These are phyloP conservation scores for Cacatua alba DNA, from an alignment of 2,113 vertebrate species.

Conservation along the genomic window DNA sequence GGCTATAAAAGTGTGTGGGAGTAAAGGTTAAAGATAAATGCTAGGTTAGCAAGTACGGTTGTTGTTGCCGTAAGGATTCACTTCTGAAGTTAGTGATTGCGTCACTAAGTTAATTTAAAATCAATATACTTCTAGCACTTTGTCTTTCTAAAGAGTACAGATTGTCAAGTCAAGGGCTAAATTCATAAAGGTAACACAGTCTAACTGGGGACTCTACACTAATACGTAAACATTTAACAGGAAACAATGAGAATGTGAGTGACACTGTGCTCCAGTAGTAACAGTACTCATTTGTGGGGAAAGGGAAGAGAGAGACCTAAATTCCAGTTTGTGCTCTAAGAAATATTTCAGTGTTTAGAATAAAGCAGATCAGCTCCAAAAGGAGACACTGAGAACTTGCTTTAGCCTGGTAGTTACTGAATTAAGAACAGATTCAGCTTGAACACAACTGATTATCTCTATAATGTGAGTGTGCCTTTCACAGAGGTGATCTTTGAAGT, in stretches of 20 bases:
- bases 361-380: not conserved
- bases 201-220: not conserved
- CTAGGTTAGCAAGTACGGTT: not conserved
- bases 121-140: not conserved
- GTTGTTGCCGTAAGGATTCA: not conserved
- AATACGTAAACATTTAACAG: not conserved
- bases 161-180: not conserved
- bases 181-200: not conserved
- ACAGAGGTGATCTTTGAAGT: not conserved
- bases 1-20: not conserved
- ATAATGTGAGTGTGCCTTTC: not conserved
- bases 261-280: not conserved
- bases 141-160: not conserved
- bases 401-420: not conserved
- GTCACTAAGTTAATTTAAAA: not conserved
- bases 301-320: not conserved
- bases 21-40: conserved; percentile 49
- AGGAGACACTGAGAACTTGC: not conserved
- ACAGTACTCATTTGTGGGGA: not conserved
- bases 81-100: not conserved
- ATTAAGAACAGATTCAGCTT: not conserved
- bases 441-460: not conserved
- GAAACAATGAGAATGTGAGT: not conserved
- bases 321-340: not conserved
- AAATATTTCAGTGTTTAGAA: not conserved